phyloP scores from a whole-genome alignment of 2,113 vertebrate species.

The Hymenochirus boettgeri region DNA sequence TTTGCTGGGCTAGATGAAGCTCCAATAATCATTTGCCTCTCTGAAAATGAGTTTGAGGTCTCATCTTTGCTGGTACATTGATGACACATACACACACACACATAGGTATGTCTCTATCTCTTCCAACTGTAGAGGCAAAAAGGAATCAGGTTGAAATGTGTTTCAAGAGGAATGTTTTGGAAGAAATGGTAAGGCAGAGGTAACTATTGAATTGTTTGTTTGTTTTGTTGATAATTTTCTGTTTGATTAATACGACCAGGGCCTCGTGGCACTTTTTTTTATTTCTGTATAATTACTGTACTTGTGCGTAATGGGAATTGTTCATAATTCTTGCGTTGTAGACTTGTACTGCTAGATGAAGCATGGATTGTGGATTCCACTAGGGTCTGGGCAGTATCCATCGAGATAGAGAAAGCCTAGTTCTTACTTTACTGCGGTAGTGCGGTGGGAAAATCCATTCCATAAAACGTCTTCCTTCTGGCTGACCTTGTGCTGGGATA shows the following conservation, averaged over 20 bases:
- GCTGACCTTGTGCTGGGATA: not conserved
- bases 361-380: too few relatives aligned
- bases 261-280: too few relatives aligned
- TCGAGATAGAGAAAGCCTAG: too few relatives aligned
- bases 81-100: not conserved
- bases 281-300: too few relatives aligned
- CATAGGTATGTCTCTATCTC: not conserved
- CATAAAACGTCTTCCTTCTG: not conserved
- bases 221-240: not conserved
- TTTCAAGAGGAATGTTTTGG: conserved; percentile 4
- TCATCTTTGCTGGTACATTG: conserved; percentile 1
- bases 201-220: not conserved
- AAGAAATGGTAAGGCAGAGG: conserved; percentile 17
- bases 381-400: too few relatives aligned
- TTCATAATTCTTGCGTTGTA: too few relatives aligned
- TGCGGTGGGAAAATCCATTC: too few relatives aligned
- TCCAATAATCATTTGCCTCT: not conserved
- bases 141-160: not conserved
- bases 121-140: conserved; percentile 7
- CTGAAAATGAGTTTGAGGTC: not conserved
- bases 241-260: too few relatives aligned
- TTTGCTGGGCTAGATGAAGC: not conserved
- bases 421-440: too few relatives aligned
- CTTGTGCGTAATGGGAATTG: too few relatives aligned
- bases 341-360: too few relatives aligned